These are phyloP conservation scores for Calephelis nemesis DNA, from an alignment of 1,140 invertebrate genomes.

Conservation along the genomic window DNA sequence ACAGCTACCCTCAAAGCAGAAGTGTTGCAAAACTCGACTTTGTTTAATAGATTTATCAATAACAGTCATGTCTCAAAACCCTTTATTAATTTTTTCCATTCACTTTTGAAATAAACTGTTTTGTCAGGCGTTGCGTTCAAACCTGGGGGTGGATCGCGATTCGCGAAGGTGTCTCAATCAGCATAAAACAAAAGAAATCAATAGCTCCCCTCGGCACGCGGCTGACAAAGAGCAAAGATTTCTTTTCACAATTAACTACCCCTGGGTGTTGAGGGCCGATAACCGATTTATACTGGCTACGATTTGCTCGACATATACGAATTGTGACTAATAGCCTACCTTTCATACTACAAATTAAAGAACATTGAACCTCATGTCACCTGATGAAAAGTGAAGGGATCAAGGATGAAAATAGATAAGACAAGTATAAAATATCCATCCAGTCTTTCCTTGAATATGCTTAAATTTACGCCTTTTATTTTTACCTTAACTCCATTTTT, in stretches of 20 bases:
- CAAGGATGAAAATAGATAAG: too few species aligned
- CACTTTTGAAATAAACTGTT: constrained; percentile 63
- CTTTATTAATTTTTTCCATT: constrained; percentile 35
- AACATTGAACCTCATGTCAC: too few species aligned
- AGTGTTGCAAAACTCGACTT: too few species aligned
- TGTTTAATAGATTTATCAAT: constrained; percentile 3
- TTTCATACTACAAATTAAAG: background rate
- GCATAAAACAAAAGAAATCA: constrained; percentile 80
- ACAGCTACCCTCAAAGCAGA: too few species aligned
- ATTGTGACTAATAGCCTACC: background rate
- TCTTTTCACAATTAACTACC: constrained; percentile 79
- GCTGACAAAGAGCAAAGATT: constrained; percentile 78
- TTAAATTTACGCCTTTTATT: too few species aligned
- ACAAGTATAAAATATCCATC: too few species aligned
- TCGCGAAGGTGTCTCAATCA: constrained; percentile 77
- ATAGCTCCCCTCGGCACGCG: constrained; percentile 63
- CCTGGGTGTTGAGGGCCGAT: constrained; percentile 64
- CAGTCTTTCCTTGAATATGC: too few species aligned
- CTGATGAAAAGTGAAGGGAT: too few species aligned
- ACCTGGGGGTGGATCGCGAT: constrained; percentile 54
- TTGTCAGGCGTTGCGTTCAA: constrained; percentile 68
- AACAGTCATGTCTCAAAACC: background rate
- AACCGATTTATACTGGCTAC: constrained; percentile 61
- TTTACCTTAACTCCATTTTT: too few species aligned
- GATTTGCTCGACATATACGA: constrained; percentile 36